Evolutionary conservation across 2,113 vertebrate genomes (phyloP).

Genomic region (Butastur rufipennis): DNA sequence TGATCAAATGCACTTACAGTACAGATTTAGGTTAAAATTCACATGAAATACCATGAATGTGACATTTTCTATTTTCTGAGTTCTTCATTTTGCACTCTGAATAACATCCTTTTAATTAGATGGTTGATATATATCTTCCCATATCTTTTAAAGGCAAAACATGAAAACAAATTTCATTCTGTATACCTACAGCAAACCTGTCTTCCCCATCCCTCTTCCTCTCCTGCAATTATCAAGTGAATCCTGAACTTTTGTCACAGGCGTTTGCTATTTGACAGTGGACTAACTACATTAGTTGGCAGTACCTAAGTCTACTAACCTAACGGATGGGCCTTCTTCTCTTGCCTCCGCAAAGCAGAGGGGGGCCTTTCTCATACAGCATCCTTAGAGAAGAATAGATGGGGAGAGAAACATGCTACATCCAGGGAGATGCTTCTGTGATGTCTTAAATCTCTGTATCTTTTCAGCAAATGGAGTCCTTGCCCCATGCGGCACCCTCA

Average conservation of each 20-base stretch:
- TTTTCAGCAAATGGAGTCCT: background rate
- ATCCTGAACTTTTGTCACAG: background rate
- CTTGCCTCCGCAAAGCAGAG: background rate
- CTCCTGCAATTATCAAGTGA: background rate
- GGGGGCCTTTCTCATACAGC: background rate
- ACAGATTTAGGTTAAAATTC: background rate
- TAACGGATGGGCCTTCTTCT: rapidly evolving
- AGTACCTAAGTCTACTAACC: background rate
- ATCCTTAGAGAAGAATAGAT: background rate
- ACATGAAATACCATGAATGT: background rate
- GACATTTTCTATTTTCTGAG: background rate
- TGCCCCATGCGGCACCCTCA: rapidly evolving
- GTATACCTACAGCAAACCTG: background rate
- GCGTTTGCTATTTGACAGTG: background rate
- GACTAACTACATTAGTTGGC: background rate
- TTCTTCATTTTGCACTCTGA: background rate
- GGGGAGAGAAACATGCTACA: background rate
- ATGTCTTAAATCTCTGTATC: background rate
- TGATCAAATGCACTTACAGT: background rate
- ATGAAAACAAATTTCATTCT: background rate
- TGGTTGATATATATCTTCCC: rapidly evolving
- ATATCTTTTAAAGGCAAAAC: background rate
- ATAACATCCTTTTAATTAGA: background rate
- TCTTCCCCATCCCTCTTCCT: background rate
- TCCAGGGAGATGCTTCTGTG: background rate